Conservation (phyloP, 2,888 invertebrate species). For the Calameuta filiformis region DNA sequence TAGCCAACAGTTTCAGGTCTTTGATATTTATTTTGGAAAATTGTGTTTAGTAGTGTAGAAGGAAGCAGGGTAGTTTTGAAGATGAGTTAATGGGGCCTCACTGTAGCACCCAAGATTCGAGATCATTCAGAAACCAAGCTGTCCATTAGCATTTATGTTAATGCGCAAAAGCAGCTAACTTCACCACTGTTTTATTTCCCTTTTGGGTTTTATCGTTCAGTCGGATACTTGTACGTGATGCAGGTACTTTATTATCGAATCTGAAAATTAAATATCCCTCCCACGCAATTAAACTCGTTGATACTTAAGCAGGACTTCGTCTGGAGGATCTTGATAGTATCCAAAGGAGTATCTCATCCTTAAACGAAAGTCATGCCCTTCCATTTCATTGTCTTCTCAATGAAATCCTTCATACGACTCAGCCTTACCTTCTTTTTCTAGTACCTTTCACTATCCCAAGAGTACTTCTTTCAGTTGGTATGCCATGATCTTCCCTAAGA, state of each 20-base stretch:
- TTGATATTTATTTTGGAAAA: slow-evolving; percentile 27
- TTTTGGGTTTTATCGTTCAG: not conserved
- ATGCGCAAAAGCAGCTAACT: not conserved
- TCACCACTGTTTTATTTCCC: not conserved
- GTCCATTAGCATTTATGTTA: not conserved
- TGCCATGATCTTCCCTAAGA: not conserved
- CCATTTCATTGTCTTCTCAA: not conserved
- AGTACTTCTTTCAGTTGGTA: not conserved
- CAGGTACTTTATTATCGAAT: not conserved
- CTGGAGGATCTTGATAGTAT: not conserved
- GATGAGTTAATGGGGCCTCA: not conserved
- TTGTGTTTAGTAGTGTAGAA: slow-evolving; percentile 21
- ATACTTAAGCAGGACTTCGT: not conserved
- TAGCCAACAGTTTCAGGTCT: slow-evolving; percentile 5
- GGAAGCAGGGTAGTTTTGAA: not conserved
- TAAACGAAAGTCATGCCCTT: not conserved
- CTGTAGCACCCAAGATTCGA: not conserved
- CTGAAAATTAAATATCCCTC: not conserved
- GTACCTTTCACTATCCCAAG: not conserved
- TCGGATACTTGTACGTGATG: not conserved
- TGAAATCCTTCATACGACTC: not conserved
- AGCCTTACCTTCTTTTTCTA: not conserved
- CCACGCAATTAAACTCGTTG: not conserved
- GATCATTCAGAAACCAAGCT: not conserved
- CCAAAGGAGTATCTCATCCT: not conserved